Conservation (phyloP, 2,888 invertebrate species). For the Eutolmus rufibarbis region DNA sequence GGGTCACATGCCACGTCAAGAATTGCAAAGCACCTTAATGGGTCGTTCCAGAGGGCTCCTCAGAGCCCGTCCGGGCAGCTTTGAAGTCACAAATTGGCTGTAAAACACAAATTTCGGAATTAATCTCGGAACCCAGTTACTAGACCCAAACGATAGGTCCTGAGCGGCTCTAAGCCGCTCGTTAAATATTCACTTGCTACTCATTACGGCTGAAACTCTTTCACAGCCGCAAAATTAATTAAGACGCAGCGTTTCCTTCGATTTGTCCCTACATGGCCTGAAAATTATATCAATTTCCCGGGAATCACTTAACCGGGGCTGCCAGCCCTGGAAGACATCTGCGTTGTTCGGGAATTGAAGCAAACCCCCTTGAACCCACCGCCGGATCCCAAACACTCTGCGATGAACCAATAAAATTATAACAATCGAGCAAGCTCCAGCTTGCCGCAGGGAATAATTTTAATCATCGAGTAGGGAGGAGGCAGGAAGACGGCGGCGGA, state of each 20-base stretch:
- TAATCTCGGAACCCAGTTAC: neutral
- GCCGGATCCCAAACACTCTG: neutral
- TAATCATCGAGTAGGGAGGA: neutral
- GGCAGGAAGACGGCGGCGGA: neutral
- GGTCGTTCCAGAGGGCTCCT: neutral
- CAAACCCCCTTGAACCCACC: neutral
- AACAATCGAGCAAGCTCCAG: neutral
- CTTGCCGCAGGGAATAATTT: neutral
- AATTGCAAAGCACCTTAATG: neutral
- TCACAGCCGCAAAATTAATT: neutral
- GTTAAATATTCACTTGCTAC: neutral
- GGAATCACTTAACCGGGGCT: neutral
- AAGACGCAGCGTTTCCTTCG: neutral
- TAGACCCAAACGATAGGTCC: neutral
- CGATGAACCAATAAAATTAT: constrained; percentile 8
- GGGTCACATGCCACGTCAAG: neutral
- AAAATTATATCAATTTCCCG: neutral
- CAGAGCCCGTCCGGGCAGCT: neutral
- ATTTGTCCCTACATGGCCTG: neutral
- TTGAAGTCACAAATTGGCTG: neutral
- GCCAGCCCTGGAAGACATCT: neutral
- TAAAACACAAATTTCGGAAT: neutral
- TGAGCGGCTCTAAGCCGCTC: neutral
- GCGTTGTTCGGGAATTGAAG: neutral
- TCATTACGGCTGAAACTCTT: neutral